Evolutionary conservation across 2,797 vertebrate genomes (phyloP).

Genomic region (Falco biarmicus): DNA sequence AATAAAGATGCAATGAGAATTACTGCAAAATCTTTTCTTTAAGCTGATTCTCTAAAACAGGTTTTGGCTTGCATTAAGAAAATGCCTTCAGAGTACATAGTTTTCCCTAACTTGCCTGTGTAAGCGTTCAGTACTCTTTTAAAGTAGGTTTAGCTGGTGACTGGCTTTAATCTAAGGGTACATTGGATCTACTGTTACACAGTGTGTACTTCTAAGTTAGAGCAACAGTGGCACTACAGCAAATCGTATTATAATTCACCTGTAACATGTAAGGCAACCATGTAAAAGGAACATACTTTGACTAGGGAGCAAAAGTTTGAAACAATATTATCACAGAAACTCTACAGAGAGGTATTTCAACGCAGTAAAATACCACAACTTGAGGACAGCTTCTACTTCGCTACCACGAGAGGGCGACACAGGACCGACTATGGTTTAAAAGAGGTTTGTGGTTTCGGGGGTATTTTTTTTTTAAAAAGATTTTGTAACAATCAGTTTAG

Average conservation of each 20-base stretch:
- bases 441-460: fast-evolving
- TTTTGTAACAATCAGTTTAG: not conserved
- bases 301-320: not conserved
- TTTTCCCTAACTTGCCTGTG: not conserved
- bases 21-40: not conserved
- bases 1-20: not conserved
- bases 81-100: not conserved
- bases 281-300: not conserved
- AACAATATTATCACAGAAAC: not conserved
- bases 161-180: not conserved
- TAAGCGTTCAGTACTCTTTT: not conserved
- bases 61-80: not conserved
- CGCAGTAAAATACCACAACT: not conserved
- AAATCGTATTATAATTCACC: not conserved
- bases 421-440: not conserved
- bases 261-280: not conserved
- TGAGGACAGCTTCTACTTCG: not conserved
- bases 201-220: not conserved
- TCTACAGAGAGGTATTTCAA: not conserved
- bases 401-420: conserved; percentile 51
- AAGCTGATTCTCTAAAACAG: not conserved
- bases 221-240: not conserved
- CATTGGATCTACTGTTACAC: not conserved
- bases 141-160: not conserved
- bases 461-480: not conserved